Conservation (phyloP, 2,888 invertebrate genomes). For the Heteromyza rotundicornis region DNA sequence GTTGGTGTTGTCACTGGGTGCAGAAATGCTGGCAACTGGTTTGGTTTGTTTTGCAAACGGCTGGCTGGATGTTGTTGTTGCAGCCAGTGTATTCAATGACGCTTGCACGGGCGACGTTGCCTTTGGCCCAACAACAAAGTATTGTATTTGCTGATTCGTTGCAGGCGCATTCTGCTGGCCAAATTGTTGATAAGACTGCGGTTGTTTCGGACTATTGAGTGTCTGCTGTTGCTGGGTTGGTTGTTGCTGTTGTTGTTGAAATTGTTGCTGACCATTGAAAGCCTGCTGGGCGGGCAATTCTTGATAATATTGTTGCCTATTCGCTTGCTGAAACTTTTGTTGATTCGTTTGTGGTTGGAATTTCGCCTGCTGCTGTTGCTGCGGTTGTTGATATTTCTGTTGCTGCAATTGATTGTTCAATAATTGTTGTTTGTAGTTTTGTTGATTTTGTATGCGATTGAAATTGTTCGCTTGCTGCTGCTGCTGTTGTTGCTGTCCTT, state of each 20-base stretch:
- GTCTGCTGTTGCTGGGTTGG: slow-evolving; percentile 15
- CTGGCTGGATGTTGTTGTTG: too few relatives aligned
- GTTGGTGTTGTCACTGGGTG: not conserved
- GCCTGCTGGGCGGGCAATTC: slow-evolving; percentile 18
- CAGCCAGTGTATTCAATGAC: too few relatives aligned
- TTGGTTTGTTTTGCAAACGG: too few relatives aligned
- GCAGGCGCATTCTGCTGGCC: not conserved
- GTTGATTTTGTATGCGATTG: slow-evolving; percentile 21
- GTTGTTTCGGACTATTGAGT: slow-evolving; percentile 5
- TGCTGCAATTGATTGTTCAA: slow-evolving; percentile 8
- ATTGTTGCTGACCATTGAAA: slow-evolving; percentile 24
- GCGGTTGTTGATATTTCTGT: not conserved
- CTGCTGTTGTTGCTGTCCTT: not conserved
- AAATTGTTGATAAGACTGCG: not conserved
- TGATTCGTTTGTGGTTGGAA: slow-evolving; percentile 19
- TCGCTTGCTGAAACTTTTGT: slow-evolving; percentile 11
- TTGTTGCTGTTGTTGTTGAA: not conserved
- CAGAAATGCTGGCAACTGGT: too few relatives aligned
- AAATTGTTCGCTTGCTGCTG: slow-evolving; percentile 32
- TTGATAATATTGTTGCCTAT: slow-evolving; percentile 18
- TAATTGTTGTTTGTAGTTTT: slow-evolving; percentile 11
- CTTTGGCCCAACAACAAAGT: too few relatives aligned
- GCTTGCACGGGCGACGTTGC: too few relatives aligned
- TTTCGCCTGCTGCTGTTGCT: slow-evolving; percentile 32
- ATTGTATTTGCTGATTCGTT: too few relatives aligned